Evolutionary conservation across 2,113 vertebrate genomes (phyloP).

Genomic region (Triplophysa dalaica): DNA sequence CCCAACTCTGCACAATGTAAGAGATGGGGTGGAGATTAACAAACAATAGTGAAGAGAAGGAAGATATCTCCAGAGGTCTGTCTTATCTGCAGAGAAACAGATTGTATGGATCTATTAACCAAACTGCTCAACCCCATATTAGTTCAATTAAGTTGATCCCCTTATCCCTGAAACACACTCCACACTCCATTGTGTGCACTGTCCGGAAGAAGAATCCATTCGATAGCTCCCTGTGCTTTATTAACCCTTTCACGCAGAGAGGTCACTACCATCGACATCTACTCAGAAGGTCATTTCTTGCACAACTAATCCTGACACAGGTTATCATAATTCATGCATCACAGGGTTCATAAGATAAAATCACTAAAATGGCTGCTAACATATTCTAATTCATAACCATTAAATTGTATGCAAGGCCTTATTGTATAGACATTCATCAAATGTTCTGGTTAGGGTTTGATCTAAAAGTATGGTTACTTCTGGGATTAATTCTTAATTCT

Average conservation of each 20-base stretch:
- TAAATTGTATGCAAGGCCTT: not conserved
- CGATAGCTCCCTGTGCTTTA: not conserved
- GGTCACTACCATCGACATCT: no score
- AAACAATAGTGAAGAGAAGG: not conserved
- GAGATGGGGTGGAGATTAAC: not conserved
- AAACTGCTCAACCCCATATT: conserved; percentile 26
- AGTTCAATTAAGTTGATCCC: not conserved
- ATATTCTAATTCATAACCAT: not conserved
- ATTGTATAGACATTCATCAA: not conserved
- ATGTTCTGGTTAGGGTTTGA: no score
- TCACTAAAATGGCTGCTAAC: not conserved
- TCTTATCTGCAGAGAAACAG: conserved; percentile 55
- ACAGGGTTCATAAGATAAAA: no score
- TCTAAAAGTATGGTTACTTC: no score
- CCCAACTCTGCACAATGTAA: not conserved
- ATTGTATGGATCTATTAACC: conserved; percentile 22
- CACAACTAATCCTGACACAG: no score
- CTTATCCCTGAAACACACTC: conserved; percentile 3
- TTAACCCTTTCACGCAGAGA: not conserved
- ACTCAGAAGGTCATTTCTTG: no score
- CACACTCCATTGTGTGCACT: not conserved
- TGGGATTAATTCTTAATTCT: no score
- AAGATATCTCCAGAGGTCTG: not conserved
- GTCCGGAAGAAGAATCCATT: not conserved
- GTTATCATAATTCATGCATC: no score